Base-by-base conservation (phyloP, 2,113 vertebrate genomes). In the Equus quagga region DNA sequence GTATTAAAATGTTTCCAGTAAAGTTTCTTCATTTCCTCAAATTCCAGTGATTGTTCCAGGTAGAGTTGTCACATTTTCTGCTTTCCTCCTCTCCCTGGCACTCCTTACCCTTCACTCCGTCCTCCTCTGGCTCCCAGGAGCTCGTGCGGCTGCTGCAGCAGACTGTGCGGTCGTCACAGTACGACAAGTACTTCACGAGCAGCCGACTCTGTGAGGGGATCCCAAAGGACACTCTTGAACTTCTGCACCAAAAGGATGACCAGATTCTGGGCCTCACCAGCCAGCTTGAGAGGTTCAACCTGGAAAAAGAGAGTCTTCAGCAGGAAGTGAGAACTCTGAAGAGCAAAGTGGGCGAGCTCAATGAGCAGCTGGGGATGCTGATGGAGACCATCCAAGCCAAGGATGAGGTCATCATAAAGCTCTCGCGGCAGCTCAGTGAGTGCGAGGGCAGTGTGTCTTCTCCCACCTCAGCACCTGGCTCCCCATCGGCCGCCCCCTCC, bases 331-430 rank as follows among this genome's bases (percentile, higher is more conserved):
- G 99, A 96, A 97, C 98, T 1, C 99, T 99, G 96, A 99, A 99
- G 97, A 97, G 98, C 88, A 99, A 99, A 96, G 99, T 99, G 60
- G 99, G 99, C 31, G 99, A 99, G 93, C 99, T 99, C 33, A 99
- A 99, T 0, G 99, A 99, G 83, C 99, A 97, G 97, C 99, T 99
- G 96, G 99, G 99, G 17, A 99, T 99, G 99, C 96, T 99, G 94
- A 99, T 99, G 99, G 99, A 99, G 98, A 99, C 99, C 81, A 99
- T 99, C 97, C 99, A 99, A 95, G 99, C 99, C 96, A 99, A 99
- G 98, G 99, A 99, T 18, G 99, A 99, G 96, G 99, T 99, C 93
- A 99, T 99, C 98, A 99, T 99, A 76, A 99, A 99, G 96, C 99
- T 99, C 46, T 99, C 99, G 5, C 99, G 98, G 96, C 97, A 99